Evolutionary conservation across 2,888 invertebrate genomes (phyloP), one percentile per base, ranked within the genome.

Genomic region (Pterobdella sp.): DNA sequence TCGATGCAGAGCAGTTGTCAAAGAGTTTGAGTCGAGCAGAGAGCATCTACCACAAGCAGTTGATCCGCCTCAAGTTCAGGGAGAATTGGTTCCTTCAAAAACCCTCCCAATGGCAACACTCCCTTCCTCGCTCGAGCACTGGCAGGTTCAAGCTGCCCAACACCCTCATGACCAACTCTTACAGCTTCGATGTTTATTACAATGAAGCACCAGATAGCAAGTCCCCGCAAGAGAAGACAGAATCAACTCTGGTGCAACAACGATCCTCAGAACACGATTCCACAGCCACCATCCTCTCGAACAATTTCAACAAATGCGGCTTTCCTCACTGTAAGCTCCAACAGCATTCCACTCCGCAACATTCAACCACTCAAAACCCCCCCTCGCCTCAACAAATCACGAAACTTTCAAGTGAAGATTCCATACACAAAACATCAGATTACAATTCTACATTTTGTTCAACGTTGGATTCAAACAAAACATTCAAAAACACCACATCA

Each of bases 1-100:
- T 42, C 10, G 10, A 14, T 42, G 7, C 42, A 42, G 7, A 42
- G 42, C 42, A 42, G 18, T 26, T 26, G 18, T 4, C 63, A 31
- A 42, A 56, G 32, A 81, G 82, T 75, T 79, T 82, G 63, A 81
- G 80, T 76, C 77, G 83, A 34, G 82, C 81, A 76, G 82, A 83
- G 76, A 80, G 81, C 35, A 82, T 84, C n/a, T 81, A 81, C 72
- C 79, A 81, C 86, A 88, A 94, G 83, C 96, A 97, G 87, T 91
- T 94, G 78, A 93, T 93, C 83, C 88, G 96, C 80, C 94, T 97
- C 93, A 89, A 92, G 84, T 94, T 94, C 78, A 89, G 96, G 79
- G 94, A 94, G 75, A 94, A 96, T 86, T 97, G 96, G 96, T 96
- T 94, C 73, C 76, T 78, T n/a, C 26, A 71, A 60, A 26, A 34